Conservation (phyloP, 1,140 invertebrate genomes). For the Solenopsis invicta region DNA sequence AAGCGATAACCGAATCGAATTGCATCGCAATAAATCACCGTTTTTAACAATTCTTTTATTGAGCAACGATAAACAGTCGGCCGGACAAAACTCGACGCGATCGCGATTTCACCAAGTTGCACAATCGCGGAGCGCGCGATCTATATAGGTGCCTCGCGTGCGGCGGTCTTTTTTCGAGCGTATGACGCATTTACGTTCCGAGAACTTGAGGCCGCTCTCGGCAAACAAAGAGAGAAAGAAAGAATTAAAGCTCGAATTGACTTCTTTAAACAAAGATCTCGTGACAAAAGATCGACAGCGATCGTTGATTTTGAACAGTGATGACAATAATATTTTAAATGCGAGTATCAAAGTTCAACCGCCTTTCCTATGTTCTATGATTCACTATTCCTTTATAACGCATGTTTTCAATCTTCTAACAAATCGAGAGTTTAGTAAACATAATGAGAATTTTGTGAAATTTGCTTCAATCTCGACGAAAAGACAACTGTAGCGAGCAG, state of each 20-base stretch:
- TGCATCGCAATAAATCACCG: neutral
- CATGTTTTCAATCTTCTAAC: too few relatives aligned
- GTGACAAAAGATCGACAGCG: neutral
- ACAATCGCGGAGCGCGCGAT: neutral
- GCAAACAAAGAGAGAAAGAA: conserved; percentile 26
- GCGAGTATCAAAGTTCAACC: too few relatives aligned
- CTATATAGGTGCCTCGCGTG: conserved; percentile 2
- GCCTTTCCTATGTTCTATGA: too few relatives aligned
- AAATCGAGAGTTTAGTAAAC: too few relatives aligned
- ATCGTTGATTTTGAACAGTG: too few relatives aligned
- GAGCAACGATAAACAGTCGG: neutral
- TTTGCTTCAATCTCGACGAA: too few relatives aligned
- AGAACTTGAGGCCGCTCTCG: neutral
- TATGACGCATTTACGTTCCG: conserved; percentile 4
- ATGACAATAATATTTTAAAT: too few relatives aligned
- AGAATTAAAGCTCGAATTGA: conserved; percentile 19
- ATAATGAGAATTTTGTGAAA: too few relatives aligned
- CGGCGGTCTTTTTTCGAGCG: conserved; percentile 7
- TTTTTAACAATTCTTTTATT: neutral
- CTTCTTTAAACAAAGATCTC: neutral
- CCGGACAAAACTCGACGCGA: neutral
- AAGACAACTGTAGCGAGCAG: too few relatives aligned
- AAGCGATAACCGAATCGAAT: neutral
- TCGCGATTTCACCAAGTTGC: conserved; percentile 31
- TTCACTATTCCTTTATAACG: too few relatives aligned